A percentile compares a stretch with the other conserved stretches of the same genome.
phyloP scores from a whole-genome alignment of 2,888 invertebrate genomes.

The Lucinisca nassula region DNA sequence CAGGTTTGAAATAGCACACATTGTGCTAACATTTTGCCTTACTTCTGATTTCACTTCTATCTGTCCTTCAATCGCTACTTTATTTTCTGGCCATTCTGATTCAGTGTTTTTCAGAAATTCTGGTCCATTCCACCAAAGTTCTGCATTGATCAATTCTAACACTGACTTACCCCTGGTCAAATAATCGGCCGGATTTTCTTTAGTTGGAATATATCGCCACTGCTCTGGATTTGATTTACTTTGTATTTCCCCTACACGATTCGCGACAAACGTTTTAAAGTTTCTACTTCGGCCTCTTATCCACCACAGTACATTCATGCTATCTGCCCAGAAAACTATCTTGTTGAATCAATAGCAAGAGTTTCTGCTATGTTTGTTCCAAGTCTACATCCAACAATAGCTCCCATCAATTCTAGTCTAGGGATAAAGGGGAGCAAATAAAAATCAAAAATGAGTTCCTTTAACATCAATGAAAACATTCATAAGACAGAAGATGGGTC shows the following conservation, averaged over 20 bases:
- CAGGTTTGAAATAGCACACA: not conserved
- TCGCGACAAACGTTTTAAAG: conserved; percentile 63
- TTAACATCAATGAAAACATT: too few species aligned
- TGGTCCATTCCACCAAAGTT: conserved; percentile 49
- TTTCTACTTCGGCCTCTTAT: conserved; percentile 35
- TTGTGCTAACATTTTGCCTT: not conserved
- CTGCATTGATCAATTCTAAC: not conserved
- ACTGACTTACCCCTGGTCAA: conserved; percentile 1
- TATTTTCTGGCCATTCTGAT: conserved; percentile 26
- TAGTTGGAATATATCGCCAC: conserved; percentile 40
- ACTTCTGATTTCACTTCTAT: not conserved
- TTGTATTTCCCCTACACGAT: conserved; percentile 69
- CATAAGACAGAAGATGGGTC: too few species aligned
- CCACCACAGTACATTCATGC: conserved; percentile 47
- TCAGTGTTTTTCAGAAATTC: conserved; percentile 22
- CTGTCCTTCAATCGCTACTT: not conserved
- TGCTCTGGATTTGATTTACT: conserved; percentile 35
- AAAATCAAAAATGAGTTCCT: too few species aligned
- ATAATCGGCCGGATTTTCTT: conserved; percentile 31
- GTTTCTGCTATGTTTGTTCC: not conserved
- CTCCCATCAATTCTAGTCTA: conserved; percentile 38
- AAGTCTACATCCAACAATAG: conserved; percentile 21
- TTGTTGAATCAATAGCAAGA: conserved; percentile 17
- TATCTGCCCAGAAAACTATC: conserved; percentile 36
- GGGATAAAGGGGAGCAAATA: too few species aligned